Conservation (phyloP, 2,797 vertebrate genomes). For the Streptopelia turtur region DNA sequence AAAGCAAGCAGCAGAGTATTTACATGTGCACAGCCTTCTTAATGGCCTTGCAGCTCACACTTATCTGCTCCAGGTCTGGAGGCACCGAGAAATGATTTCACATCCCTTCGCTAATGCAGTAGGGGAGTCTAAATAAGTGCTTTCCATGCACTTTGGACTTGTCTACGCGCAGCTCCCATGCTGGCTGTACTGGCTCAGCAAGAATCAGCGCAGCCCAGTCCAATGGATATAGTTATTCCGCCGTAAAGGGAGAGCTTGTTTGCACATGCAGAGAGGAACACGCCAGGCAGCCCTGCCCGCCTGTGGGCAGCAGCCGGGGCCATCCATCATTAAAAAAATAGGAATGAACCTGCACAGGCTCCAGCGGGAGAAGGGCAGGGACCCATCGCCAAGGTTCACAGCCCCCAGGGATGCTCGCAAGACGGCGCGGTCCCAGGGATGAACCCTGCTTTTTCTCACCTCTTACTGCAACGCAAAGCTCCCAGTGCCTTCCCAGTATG, state of each 20-base stretch:
- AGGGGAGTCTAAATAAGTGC: slow-evolving; percentile 28
- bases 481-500: neutral
- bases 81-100: neutral
- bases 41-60: neutral
- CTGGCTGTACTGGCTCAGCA: slow-evolving; percentile 14
- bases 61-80: neutral
- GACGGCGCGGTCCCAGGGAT: fast-evolving
- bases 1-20: neutral
- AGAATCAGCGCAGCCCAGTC: neutral
- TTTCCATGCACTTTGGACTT: slow-evolving; percentile 21
- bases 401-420: fast-evolving
- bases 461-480: fast-evolving
- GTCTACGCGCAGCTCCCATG: neutral
- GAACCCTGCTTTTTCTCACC: fast-evolving
- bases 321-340: neutral
- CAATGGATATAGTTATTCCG: neutral
- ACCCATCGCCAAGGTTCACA: fast-evolving
- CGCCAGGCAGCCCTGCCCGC: neutral
- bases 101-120: neutral
- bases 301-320: neutral
- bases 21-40: neutral
- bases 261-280: neutral
- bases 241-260: neutral
- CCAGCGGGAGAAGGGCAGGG: neutral
- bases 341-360: neutral